Evolutionary conservation across 2,888 invertebrate species (phyloP), one percentile per base, ranked within the genome.

Genomic region (Yponomeuta sedellus): DNA sequence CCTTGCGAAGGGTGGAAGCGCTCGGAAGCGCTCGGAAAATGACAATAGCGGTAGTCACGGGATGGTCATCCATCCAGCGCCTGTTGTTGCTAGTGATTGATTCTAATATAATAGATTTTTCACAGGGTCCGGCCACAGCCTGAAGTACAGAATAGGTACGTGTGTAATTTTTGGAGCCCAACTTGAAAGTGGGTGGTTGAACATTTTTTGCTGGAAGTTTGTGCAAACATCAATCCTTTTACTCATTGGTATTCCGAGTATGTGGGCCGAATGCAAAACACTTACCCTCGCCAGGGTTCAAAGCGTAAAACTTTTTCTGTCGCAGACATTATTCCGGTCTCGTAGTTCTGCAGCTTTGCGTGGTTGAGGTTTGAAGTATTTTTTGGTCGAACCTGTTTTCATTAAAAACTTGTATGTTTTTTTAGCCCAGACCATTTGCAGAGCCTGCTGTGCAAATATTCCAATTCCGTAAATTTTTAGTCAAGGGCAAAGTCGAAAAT

Each of bases 281-380:
- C 88, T 88, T 88, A 87, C 86, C 86, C 87, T 80, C 81, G 80
- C 82, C 79, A 85, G 83, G 85, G 87, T 88, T 87, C 87, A 87
- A 86, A 89, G 86, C 87, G 81, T 83, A 86, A 71, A 89, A 88
- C 82, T 86, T 89, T 89, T 89, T 88, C 86, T 83, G 86, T 86
- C 83, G 85, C 86, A 83, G 80, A 83, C 84, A 85, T 88, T 88
- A 89, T 89, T 89, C 88, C 83, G 80, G 87, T 88, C 89, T 85
- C 89, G 88, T 89, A 88, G 86, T 83, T 86, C 77, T 81, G 76
- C 79, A 83, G 86, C 85, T 86, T 86, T 84, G 86, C 85, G 83
- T 86, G 86, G 88, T 88, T 83, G 86, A 85, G 87, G 85, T 83
- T 86, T 83, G 79, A 80, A 81, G 83, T 80, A 87, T 88, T 86